Percentiles rank a stretch among this genome's conserved stretches.
Conservation (phyloP, 2,888 invertebrate species). For the Limenitis camilla region DNA sequence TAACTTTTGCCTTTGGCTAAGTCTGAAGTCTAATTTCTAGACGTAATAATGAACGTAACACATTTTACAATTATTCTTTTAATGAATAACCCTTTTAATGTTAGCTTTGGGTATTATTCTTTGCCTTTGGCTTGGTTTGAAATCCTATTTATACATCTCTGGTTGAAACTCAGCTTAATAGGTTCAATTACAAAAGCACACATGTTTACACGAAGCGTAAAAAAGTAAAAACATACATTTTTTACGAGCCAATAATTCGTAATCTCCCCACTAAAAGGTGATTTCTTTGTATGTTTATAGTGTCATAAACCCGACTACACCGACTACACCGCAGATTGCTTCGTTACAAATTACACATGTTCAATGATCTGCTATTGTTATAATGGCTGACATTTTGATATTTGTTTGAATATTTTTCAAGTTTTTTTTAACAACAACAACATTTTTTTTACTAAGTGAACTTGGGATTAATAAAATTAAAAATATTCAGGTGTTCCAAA, state of each 20-base stretch:
- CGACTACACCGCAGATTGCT: conserved; percentile 19
- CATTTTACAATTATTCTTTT: no score
- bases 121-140: no score
- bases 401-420: no score
- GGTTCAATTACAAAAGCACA: neutral
- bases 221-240: conserved; percentile 19
- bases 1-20: no score
- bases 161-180: neutral
- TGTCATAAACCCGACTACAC: conserved; percentile 31
- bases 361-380: neutral
- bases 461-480: no score
- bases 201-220: neutral
- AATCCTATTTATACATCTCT: neutral
- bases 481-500: no score
- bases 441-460: no score
- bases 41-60: no score
- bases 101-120: no score
- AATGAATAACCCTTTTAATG: no score
- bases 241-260: conserved; percentile 45
- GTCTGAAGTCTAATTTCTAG: no score
- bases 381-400: neutral
- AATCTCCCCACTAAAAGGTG: conserved; percentile 35
- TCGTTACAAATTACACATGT: conserved; percentile 11
- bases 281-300: conserved; percentile 40
- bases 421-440: no score